Base-by-base conservation (phyloP, 2,797 vertebrate genomes). In the Notolepis coatsorum region DNA sequence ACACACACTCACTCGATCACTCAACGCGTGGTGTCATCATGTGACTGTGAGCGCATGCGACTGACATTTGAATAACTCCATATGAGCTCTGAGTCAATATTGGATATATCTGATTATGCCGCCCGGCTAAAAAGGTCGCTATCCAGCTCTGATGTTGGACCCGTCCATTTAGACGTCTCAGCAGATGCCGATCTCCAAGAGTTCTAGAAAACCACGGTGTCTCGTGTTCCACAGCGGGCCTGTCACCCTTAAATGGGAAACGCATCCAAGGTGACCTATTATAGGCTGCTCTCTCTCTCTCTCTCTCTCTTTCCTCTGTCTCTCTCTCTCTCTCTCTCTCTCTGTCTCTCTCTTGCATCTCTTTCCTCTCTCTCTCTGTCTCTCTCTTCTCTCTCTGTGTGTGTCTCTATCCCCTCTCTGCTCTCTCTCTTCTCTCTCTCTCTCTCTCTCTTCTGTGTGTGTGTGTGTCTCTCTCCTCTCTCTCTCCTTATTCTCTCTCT, bases 201-300 rank as follows among this genome's bases (percentile, higher is more conserved):
- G 43, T 24, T 41, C 30, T 12, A 33, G 25, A 13, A 31, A 76
- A 68, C 75, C 73, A 67, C 79, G 65, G 79, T 71, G 39, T 74
- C 80, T 73, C 35, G 21, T 72, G 80, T 83, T 80, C 61, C 66
- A 49, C 60, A 82, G 68, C 84, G 75, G 39, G 85, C 81, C 80
- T 86, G 88, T 84, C 85, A 88, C 87, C 84, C 84, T 85, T 84
- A 85, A 84, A 90, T 84, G 76, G 77, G 69, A 84, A 87, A 85
- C 58, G 60, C 75, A 68, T 79, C 78, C 90, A 90, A 90, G 89
- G 89, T 91, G 89, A 90, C 88, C 86, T 76, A 65, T 90, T 80
- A 89, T 77, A 81, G 81, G 77, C 73, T 68, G 55, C 47, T 61
- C 77, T 81, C 75, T 73, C 73, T 60, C 52, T 31, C 27, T 73